phyloP scores from a whole-genome alignment of 2,797 vertebrate species.

The Halcyon smyrnensis region DNA sequence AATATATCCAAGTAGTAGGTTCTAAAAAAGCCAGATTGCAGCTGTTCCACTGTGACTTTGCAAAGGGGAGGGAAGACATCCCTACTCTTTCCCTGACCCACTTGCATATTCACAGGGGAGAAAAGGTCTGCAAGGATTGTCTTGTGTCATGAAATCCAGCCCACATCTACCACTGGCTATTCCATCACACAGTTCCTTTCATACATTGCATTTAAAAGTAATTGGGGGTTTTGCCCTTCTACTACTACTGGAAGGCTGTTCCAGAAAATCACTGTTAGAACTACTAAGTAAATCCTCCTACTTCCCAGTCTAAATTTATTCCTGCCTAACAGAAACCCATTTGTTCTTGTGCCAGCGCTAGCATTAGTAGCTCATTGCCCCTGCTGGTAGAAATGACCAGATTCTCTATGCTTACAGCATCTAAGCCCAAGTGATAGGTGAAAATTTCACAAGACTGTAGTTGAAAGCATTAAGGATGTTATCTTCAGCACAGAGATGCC shows the following conservation, averaged over 20 bases:
- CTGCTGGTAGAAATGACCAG: background rate
- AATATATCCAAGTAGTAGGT: background rate
- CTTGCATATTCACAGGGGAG: background rate
- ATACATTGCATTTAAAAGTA: background rate
- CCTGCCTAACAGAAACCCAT: background rate
- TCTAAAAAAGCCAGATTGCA: background rate
- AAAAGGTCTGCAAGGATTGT: background rate
- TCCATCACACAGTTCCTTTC: background rate
- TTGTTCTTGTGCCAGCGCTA: background rate
- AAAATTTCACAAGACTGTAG: slow-evolving; percentile 27
- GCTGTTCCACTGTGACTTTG: background rate
- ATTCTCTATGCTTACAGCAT: background rate
- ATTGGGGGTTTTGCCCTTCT: background rate
- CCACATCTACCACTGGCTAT: background rate
- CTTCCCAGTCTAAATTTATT: background rate
- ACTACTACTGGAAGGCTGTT: background rate
- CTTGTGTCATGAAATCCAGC: background rate
- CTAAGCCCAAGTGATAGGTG: background rate
- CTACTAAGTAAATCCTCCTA: background rate
- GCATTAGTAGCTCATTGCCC: background rate
- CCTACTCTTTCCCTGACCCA: background rate
- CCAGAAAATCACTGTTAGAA: background rate
- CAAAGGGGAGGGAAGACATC: background rate
- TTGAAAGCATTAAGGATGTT: background rate
- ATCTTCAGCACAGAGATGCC: background rate